Base-by-base conservation (phyloP, 37 sponge, comb jelly and placozoan genomes). In the Beroe ovata region DNA sequence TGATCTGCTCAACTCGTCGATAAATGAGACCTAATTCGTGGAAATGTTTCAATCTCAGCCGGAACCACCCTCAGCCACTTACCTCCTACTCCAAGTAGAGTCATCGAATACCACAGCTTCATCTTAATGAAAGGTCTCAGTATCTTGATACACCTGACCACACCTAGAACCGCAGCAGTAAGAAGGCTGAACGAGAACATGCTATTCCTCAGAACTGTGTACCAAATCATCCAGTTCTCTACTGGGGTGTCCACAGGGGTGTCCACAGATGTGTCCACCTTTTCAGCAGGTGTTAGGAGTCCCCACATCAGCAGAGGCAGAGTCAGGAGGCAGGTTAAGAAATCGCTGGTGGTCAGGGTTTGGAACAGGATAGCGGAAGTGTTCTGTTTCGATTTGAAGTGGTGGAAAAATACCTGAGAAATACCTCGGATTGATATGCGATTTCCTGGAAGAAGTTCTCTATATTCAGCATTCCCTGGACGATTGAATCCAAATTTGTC, bases 81-180 rank as follows among this genome's bases (percentile, higher is more conserved):
- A 66, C 69, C 69, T 30, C 36, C 69, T 2, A 30, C 35, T 18
- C 35, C 69, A 34, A 66, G 36, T 18, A 30, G 25, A 4, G 69
- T 18, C 32, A 66, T 4, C 18, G 30, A 34, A 26, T 8, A 33
- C 69, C 25, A 18, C 11, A 14, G 14, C 35, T 37, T 66, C 11
- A 77, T 2, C 47, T 42, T 77, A n/a, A 77, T 14, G 21, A 77
- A 77, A 25, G 84, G 84, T 42, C 54, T 39, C 28, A 20, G 23
- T 25, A 77, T 77, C 25, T 36, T 36, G 38, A 37, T 6, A 42
- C 54, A 11, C 41, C 84, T 77, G 41, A 77, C 84, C 38, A 77
- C 84, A 6, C 84, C 84, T 3, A 77, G 25, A 42, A 77, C 84
- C 2, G 84, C 84, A n/a, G 36, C 84, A 77, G 33, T 41, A 22